Evolutionary conservation across 2,888 invertebrate species (phyloP), one percentile per base, ranked within the genome.

Genomic region (Erynnis tages): DNA sequence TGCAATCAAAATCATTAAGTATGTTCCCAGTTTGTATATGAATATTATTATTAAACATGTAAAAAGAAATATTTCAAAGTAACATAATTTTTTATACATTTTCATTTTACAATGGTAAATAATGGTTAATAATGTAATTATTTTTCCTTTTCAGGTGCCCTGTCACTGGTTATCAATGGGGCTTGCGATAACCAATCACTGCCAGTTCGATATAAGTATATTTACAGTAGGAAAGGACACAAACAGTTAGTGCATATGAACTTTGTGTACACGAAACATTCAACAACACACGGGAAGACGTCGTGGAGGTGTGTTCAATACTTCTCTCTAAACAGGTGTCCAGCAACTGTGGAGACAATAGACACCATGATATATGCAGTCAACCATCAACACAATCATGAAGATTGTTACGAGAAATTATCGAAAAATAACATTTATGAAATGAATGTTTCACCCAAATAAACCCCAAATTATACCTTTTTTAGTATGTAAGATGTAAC

Each of bases 271-370:
- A 90, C 90, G 4, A 90, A 90, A 70, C 90, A 90, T 69, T 90
- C 90, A 0, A 90, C 90, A 0, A 88, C 87, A 0, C 88, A 90
- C 43, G 90, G 90, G 1, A 90, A 90, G 59, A 90, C 90, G 0
- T 90, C 90, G 0, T 90, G 90, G 90, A 65, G 90, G 29, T 90
- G 90, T 65, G 90, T 90, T 6, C 90, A 90, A 58, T 90, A 90
- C 62, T 90, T 90, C 64, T 89, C 90, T 0, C 65, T 90, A n/a
- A 90, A 90, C 61, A 69, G 89, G 56, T 90, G 90, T 69, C 90
- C 90, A 1, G 90, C 90, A 0, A 90, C 90, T 0, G 85, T 90
- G 0, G 90, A 90, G 60, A 90, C 90, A 1, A 83, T 90, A 70
- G 88, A 89, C 49, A 62, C 84, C 0, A 83, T 87, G 83, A 87